Conservation (phyloP, 2,113 vertebrate genomes). For the Salvator merianae region DNA sequence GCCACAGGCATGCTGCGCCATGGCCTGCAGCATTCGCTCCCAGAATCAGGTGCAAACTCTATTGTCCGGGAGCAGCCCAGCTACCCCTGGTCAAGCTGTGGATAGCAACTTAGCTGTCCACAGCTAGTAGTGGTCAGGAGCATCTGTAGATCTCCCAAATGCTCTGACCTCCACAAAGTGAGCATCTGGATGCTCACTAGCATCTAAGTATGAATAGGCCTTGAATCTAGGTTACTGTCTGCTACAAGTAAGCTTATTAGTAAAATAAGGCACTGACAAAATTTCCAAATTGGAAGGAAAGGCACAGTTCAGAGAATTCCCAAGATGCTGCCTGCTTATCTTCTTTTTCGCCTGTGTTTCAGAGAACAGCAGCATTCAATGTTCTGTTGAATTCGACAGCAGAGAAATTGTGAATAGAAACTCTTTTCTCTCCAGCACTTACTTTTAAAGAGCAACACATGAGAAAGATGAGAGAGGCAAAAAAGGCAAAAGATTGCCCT, state of each 20-base stretch:
- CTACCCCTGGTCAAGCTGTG: too few species aligned
- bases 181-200: too few species aligned
- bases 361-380: background rate
- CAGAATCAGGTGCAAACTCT: too few species aligned
- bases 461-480: background rate
- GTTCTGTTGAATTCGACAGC: background rate
- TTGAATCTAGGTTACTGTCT: too few species aligned
- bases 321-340: background rate
- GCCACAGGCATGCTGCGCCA: too few species aligned
- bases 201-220: too few species aligned
- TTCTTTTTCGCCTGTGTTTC: background rate
- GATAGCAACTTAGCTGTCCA: too few species aligned
- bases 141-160: too few species aligned
- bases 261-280: background rate
- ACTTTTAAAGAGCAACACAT: slow-evolving; percentile 6
- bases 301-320: background rate
- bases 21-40: too few species aligned
- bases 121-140: too few species aligned
- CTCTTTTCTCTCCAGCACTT: background rate
- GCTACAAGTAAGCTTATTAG: background rate
- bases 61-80: too few species aligned
- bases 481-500: slow-evolving; percentile 4
- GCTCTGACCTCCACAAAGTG: too few species aligned
- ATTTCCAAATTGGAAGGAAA: background rate
- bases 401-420: background rate